Percentiles rank a stretch among this genome's conserved stretches.
Conservation (phyloP, 2,113 vertebrate species). For the Nothoprocta perdicaria region DNA sequence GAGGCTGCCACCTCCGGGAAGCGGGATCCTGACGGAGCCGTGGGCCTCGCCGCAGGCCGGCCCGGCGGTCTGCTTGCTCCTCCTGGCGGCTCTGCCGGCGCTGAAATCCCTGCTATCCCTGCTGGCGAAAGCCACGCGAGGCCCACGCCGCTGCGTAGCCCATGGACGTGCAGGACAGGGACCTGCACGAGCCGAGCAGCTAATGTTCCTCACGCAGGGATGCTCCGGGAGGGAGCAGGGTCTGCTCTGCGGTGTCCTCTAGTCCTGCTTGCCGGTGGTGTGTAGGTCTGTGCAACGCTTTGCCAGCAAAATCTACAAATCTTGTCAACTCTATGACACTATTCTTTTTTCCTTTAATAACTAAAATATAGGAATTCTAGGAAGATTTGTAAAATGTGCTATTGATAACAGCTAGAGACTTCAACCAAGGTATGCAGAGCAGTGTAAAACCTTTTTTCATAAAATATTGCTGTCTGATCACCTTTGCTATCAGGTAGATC, state of each 20-base stretch:
- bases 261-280: slow-evolving; percentile 28
- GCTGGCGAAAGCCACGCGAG: too few species aligned
- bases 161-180: too few species aligned
- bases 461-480: neutral
- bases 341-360: neutral
- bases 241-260: slow-evolving; percentile 11
- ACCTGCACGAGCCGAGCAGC: too few species aligned
- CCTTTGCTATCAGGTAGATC: neutral
- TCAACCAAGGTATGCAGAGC: neutral
- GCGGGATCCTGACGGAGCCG: neutral
- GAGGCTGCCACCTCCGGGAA: neutral
- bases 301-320: slow-evolving; percentile 1
- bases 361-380: neutral
- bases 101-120: too few species aligned
- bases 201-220: neutral
- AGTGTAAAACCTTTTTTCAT: neutral
- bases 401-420: neutral
- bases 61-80: slow-evolving; percentile 26
- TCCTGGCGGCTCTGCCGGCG: neutral
- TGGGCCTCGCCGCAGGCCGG: neutral
- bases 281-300: neutral
- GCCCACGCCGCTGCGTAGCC: too few species aligned
- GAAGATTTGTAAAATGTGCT: neutral
- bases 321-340: neutral
- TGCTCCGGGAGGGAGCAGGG: neutral